These are phyloP conservation scores for Xerus rutilus DNA, from an alignment of 2,797 vertebrate species.

Conservation along the genomic window DNA sequence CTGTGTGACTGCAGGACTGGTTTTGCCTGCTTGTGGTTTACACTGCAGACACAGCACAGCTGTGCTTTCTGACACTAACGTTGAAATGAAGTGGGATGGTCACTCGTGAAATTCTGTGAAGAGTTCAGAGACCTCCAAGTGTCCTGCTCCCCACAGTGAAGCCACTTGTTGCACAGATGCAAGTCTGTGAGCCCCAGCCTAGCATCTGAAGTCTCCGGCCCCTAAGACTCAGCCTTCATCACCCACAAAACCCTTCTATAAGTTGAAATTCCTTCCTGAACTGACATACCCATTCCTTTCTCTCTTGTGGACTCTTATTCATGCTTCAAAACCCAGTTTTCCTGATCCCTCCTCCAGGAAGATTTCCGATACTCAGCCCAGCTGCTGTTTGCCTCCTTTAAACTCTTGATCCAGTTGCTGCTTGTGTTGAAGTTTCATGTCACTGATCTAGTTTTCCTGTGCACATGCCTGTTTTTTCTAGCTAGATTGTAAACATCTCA, in stretches of 20 bases:
- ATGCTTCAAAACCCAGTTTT: background rate
- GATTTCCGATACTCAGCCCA: background rate
- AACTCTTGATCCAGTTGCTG: background rate
- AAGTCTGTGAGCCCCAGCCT: background rate
- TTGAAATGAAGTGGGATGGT: background rate
- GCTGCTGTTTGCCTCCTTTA: background rate
- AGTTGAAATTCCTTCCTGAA: background rate
- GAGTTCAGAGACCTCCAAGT: background rate
- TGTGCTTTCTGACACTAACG: background rate
- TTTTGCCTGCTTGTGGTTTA: background rate
- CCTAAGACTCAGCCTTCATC: background rate
- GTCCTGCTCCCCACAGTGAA: background rate
- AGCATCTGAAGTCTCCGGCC: background rate
- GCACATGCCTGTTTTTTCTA: background rate
- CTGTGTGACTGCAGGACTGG: background rate
- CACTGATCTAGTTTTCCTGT: background rate
- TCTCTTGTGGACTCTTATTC: background rate
- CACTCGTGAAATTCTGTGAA: background rate
- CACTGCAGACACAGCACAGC: background rate
- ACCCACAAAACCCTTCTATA: background rate
- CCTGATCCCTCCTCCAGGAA: background rate
- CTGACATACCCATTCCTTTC: background rate
- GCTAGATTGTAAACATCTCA: constrained; percentile 28
- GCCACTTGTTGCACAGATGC: background rate
- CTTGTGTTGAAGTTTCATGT: background rate